phyloP scores from a whole-genome alignment of 2,797 vertebrate species.

The Manis crassicaudata region DNA sequence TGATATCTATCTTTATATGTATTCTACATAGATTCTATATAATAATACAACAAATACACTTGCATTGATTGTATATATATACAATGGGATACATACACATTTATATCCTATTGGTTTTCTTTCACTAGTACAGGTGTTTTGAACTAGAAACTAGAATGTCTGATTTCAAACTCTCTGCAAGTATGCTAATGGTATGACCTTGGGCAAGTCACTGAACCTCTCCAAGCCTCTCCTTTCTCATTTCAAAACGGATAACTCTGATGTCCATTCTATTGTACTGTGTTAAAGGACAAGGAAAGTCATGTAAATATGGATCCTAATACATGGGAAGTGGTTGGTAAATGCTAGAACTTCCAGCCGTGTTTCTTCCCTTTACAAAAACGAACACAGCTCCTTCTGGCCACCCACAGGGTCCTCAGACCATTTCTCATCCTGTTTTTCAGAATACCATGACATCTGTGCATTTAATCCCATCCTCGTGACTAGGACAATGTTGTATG shows the following conservation, averaged over 20 bases:
- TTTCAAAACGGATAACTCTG: not conserved
- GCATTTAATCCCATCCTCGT: not conserved
- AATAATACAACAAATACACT: too few relatives aligned
- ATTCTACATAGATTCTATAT: too few relatives aligned
- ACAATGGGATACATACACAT: too few relatives aligned
- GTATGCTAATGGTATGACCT: not conserved
- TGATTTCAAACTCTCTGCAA: not conserved
- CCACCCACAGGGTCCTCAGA: accelerated
- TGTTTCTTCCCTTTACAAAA: not conserved
- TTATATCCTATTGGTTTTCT: not conserved
- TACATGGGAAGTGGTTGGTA: not conserved
- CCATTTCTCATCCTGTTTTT: not conserved
- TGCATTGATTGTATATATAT: too few relatives aligned
- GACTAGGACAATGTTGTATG: not conserved
- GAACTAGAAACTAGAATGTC: too few relatives aligned
- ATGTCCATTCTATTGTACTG: accelerated
- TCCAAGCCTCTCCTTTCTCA: not conserved
- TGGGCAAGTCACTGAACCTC: accelerated
- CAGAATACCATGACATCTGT: not conserved
- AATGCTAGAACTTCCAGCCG: not conserved
- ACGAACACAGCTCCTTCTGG: too few relatives aligned
- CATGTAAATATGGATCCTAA: not conserved
- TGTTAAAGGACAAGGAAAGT: not conserved
- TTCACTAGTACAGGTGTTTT: not conserved
- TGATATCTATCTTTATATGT: too few relatives aligned